phyloP scores from a whole-genome alignment of 2,797 vertebrate species.

The Betta splendens region DNA sequence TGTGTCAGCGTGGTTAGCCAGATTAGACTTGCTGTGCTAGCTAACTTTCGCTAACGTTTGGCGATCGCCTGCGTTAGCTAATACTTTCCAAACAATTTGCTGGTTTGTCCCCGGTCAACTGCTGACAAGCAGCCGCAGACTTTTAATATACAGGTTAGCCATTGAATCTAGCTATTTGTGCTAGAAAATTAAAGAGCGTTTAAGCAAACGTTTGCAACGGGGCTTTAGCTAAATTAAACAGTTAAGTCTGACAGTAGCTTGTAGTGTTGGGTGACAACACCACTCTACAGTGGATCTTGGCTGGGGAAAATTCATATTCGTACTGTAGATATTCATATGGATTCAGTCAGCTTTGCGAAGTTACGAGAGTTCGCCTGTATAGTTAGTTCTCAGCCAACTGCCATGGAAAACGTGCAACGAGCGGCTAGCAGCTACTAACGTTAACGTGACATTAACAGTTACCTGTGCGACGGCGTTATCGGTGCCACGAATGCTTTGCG shows the following conservation, averaged over 20 bases:
- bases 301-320: not conserved
- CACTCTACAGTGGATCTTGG: fast-evolving
- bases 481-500: conserved; percentile 46
- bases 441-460: conserved; percentile 28
- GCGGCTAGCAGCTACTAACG: conserved; percentile 49
- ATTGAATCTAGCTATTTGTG: not conserved
- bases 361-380: conserved; percentile 3
- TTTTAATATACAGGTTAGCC: not conserved
- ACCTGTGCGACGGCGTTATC: conserved; percentile 62
- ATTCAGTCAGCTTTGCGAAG: not conserved
- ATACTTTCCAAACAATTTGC: not conserved
- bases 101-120: not conserved
- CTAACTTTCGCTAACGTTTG: conserved; percentile 27
- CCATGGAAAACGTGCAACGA: conserved; percentile 65
- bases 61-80: not conserved
- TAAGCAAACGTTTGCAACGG: not conserved
- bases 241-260: conserved; percentile 1
- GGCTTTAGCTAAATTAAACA: conserved; percentile 15
- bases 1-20: conserved; percentile 27
- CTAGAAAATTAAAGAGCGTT: not conserved
- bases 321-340: not conserved
- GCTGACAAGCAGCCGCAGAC: fast-evolving
- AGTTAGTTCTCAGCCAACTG: conserved; percentile 24
- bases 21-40: conserved; percentile 9
- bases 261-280: conserved; percentile 8